Evolutionary conservation across 2,888 invertebrate species (phyloP).

Genomic region (Muscina levida): DNA sequence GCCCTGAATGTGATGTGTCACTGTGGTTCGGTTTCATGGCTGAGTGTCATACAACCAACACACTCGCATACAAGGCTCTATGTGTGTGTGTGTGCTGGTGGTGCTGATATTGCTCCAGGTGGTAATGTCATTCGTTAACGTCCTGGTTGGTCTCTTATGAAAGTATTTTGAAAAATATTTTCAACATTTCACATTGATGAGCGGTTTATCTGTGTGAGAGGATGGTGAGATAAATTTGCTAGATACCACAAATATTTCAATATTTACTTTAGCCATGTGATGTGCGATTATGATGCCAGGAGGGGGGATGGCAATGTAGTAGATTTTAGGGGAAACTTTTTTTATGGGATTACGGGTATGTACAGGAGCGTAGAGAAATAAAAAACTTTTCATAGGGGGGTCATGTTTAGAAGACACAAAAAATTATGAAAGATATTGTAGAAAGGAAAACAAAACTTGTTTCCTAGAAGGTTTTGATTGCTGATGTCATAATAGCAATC

Average conservation of each 20-base stretch:
- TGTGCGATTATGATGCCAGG: neutral
- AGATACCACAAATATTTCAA: neutral
- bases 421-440: neutral
- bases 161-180: slow-evolving; percentile 7
- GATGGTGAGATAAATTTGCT: neutral
- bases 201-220: neutral
- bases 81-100: too few relatives aligned
- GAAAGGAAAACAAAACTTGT: neutral
- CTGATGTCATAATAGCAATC: too few relatives aligned
- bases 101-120: neutral
- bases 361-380: neutral
- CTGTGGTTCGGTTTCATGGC: neutral
- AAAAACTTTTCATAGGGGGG: too few relatives aligned
- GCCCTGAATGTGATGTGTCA: too few relatives aligned
- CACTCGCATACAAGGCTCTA: too few relatives aligned
- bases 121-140: slow-evolving; percentile 15
- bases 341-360: neutral
- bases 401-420: too few relatives aligned
- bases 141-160: neutral
- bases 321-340: neutral
- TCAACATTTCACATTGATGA: slow-evolving; percentile 26
- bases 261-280: slow-evolving; percentile 3
- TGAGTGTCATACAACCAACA: neutral
- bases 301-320: neutral
- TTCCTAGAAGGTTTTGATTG: too few relatives aligned